Evolutionary conservation across 2,888 invertebrate genomes (phyloP), one percentile per base, ranked within the genome.

Genomic region (Campoplex nolae): DNA sequence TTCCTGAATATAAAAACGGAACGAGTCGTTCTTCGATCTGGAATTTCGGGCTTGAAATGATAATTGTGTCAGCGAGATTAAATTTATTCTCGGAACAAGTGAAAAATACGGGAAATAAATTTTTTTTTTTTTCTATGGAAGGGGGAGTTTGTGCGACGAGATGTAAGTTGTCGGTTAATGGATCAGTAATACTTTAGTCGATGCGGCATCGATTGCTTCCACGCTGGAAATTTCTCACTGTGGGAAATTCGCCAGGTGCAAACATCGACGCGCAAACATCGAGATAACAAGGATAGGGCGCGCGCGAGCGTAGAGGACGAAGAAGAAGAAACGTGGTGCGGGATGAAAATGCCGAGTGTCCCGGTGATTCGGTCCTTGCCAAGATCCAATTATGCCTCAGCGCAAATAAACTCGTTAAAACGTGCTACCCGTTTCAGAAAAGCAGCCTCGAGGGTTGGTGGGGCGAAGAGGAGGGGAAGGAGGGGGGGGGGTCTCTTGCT

Each of bases 351-450:
- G 28, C 42, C 67, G 74, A 74, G 75, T 74, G 70, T 71, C 65
- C 75, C 38, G 62, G 83, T 71, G 65, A 85, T 88, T 85, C 65
- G 68, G 70, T 79, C 73, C 76, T 56, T 42, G 77, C 78, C 74
- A 54, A 85, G 75, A 88, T 89, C 84, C 89, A 89, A 91, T 90
- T 89, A 88, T 87, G 75, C 78, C 74, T 56, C 48, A 1, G 85
- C 67, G 76, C 81, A 87, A 90, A 88, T 89, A 86, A 89, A 89
- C 88, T 90, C 89, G 85, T 89, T 88, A 88, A 88, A 86, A 87
- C 83, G 83, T 32, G 70, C 23, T 48, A 76, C 56, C 68, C 58
- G 18, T 67, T 79, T 79, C 35, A 71, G 74, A 23, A 82, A 65
- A 76, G 38, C 70, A 23, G 13, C 78, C 51, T 11, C 3, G 71